Base-by-base conservation (phyloP, 2,888 invertebrate species). In the Noctua pronuba region DNA sequence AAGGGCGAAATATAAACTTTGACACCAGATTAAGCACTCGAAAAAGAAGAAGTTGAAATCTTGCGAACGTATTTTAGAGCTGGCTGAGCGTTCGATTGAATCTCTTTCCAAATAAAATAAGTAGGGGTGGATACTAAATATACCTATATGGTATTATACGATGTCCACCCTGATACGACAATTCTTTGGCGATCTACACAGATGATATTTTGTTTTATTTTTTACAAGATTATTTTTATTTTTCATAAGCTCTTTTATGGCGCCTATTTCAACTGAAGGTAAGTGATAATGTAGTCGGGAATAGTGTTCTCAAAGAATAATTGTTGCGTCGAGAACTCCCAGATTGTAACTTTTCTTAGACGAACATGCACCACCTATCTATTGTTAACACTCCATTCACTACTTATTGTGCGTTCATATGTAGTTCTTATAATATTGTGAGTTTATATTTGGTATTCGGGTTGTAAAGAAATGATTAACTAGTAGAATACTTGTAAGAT, bases 401-500 rank as follows among this genome's bases (percentile, higher is more conserved):
- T 38, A 82, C 8, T 62, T 62, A 35, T 35, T 62, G 10, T 62
- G 62, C 35, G 21, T 55, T 73, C n/a, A 41, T n/a, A n/a, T n/a
- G n/a, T n/a, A 46, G 21, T 65, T 73, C 46, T 35, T 41, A 49
- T 11, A 60, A 41, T 24, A 41, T 38, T 24, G 35, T 31, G 11
- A 28, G n/a, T 74, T 74, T 62, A 74, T n/a, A 28, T 21, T 79
- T 82, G 28, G 44, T 82, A 67, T 67, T 82, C n/a, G 18, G 28
- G 44, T 62, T 79, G 60, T 67, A 44, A 81, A 81, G 28, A 67
- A 77, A 60, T 60, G 10, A 66, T 81, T 44, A 24, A 74, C 4
- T 41, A 28, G 24, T 52, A 62, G 10, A 62, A 35, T 1, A 35
- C 11, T 31, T 62, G 31, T 62, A 7, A 21, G 21, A 60, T 21